phyloP scores from a whole-genome alignment of 2,797 vertebrate species.

The Pempheris klunzingeri region DNA sequence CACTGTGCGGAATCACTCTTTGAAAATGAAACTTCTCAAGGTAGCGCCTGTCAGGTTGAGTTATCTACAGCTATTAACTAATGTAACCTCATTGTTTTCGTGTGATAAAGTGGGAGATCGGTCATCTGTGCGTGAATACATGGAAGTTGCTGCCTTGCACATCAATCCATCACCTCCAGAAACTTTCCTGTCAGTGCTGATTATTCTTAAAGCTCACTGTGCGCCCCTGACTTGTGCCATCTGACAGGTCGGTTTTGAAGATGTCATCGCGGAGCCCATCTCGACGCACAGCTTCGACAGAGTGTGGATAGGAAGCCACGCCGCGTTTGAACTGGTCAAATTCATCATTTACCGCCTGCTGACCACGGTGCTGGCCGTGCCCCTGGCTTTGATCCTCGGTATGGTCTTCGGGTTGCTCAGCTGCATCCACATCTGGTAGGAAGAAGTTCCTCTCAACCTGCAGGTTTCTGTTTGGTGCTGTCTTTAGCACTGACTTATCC shows the following conservation, averaged over 20 bases:
- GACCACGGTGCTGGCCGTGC: slow-evolving; percentile 91
- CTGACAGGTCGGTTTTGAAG: slow-evolving; percentile 91
- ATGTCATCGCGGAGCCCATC: slow-evolving; percentile 93
- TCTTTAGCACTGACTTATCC: not conserved
- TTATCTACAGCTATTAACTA: not conserved
- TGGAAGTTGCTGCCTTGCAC: slow-evolving; percentile 60
- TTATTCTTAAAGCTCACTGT: not conserved
- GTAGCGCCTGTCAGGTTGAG: not conserved
- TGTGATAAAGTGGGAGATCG: not conserved
- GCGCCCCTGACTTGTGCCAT: slow-evolving; percentile 1
- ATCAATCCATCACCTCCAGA: slow-evolving; percentile 46
- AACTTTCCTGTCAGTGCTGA: not conserved
- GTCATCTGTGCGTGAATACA: slow-evolving; percentile 44
- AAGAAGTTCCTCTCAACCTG: slow-evolving; percentile 13
- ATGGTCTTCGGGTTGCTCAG: slow-evolving; percentile 91
- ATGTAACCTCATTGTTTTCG: slow-evolving; percentile 2
- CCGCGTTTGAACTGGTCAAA: slow-evolving; percentile 92
- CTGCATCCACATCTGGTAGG: slow-evolving; percentile 97
- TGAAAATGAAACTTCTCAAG: slow-evolving; percentile 34
- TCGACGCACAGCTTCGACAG: slow-evolving; percentile 92
- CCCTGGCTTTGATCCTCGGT: slow-evolving; percentile 90
- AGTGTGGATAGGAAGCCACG: slow-evolving; percentile 96
- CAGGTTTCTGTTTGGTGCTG: slow-evolving; percentile 18
- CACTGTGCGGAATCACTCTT: not conserved
- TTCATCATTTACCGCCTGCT: slow-evolving; percentile 92